A percentile compares a stretch with the other conserved stretches of the same genome.
Conservation (phyloP, 2,113 vertebrate species). For the Labeo rohita region DNA sequence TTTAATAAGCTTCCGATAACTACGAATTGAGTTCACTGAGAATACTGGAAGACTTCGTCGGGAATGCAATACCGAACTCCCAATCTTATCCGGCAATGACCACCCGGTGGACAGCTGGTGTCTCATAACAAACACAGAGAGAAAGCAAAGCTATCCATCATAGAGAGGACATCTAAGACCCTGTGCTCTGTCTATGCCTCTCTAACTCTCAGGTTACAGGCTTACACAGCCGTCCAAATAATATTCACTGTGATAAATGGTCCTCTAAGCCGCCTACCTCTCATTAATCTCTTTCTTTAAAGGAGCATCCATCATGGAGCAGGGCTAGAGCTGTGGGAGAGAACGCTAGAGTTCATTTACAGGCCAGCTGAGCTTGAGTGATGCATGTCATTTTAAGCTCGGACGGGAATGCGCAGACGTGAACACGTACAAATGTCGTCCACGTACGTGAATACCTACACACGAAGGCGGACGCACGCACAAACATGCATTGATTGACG, state of each 20-base stretch:
- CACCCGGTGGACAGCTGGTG: constrained; percentile 77
- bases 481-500: background rate
- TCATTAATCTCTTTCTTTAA: constrained; percentile 99
- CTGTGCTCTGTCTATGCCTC: constrained; percentile 85
- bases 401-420: constrained; percentile 64
- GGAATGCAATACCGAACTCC: constrained; percentile 57
- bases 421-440: constrained; percentile 47
- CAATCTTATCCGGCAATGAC: constrained; percentile 79
- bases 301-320: constrained; percentile 98
- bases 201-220: constrained; percentile 97
- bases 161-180: constrained; percentile 81
- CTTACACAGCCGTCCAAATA: constrained; percentile 99
- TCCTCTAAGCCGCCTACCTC: constrained; percentile 91
- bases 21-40: constrained; percentile 36
- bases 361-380: constrained; percentile 87
- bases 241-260: constrained; percentile 99
- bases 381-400: constrained; percentile 86
- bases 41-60: constrained; percentile 17
- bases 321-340: constrained; percentile 92
- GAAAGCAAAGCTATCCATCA: constrained; percentile 91
- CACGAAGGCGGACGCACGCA: background rate
- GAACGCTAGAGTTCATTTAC: constrained; percentile 92
- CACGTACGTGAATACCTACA: constrained; percentile 52
- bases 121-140: constrained; percentile 90
- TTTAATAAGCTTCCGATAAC: constrained; percentile 50